Conservation (phyloP, 2,797 vertebrate genomes). For the Coracias cyanogaster region DNA sequence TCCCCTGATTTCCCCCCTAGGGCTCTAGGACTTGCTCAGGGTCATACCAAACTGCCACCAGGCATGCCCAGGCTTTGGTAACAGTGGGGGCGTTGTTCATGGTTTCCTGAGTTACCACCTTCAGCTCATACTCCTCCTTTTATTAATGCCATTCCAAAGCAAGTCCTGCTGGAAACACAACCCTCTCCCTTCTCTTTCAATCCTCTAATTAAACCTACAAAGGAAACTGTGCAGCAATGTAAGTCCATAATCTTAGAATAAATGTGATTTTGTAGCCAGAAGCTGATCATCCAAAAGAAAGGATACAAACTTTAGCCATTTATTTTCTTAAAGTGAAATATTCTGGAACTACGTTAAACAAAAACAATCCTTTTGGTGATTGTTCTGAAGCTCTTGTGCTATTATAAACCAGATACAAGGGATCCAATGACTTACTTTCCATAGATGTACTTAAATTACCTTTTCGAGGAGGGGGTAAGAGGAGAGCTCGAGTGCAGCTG, state of each 20-base stretch:
- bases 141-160: not conserved
- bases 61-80: not conserved
- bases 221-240: not conserved
- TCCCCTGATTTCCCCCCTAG: too few species aligned
- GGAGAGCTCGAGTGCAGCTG: not conserved
- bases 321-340: conserved; percentile 62
- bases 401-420: conserved; percentile 11
- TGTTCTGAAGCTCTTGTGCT: conserved; percentile 15
- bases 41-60: not conserved
- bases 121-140: not conserved
- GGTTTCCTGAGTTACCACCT: not conserved
- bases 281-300: conserved; percentile 37
- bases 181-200: not conserved
- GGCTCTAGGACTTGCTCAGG: not conserved
- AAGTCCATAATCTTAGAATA: not conserved
- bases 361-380: not conserved
- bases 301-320: conserved; percentile 33
- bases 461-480: not conserved
- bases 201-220: not conserved
- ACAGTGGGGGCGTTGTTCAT: rapidly evolving
- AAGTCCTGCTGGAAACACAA: not conserved
- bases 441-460: not conserved
- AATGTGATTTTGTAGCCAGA: not conserved
- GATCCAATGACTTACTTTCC: not conserved
- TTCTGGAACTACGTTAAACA: conserved; percentile 4